A percentile compares a stretch with the other conserved stretches of the same genome.
phyloP scores from a whole-genome alignment of 2,113 vertebrate genomes.

The Condylura cristata region DNA sequence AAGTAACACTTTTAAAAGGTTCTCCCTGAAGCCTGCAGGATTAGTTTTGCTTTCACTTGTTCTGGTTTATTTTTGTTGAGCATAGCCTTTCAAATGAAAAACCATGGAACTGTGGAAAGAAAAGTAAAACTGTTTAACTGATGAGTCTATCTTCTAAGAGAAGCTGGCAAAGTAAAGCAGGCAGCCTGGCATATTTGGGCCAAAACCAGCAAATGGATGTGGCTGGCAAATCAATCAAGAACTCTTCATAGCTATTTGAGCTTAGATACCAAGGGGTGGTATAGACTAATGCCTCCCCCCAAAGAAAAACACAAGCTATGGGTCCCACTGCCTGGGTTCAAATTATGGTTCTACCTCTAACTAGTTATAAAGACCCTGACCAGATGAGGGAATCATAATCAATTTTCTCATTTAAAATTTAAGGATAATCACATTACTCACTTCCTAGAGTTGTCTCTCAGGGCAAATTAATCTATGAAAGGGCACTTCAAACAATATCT shows the following conservation, averaged over 20 bases:
- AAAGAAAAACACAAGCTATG: neutral
- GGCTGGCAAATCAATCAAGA: neutral
- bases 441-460: neutral
- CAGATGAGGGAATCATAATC: neutral
- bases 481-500: conserved; percentile 14
- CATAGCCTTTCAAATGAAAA: conserved; percentile 19
- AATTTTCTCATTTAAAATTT: conserved; percentile 12
- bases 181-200: neutral
- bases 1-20: conserved; percentile 20
- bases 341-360: neutral
- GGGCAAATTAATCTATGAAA: neutral
- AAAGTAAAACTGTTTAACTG: conserved; percentile 1
- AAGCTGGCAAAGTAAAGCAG: neutral
- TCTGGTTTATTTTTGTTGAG: neutral
- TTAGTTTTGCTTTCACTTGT: neutral
- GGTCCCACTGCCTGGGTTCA: neutral
- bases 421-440: neutral
- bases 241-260: neutral
- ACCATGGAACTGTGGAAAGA: neutral
- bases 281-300: neutral
- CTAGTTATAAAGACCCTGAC: neutral
- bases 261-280: neutral
- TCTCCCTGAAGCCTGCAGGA: neutral
- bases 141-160: neutral
- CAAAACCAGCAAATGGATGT: neutral